Conservation (phyloP, 2,797 vertebrate genomes). For the Enteromius radiatus region DNA sequence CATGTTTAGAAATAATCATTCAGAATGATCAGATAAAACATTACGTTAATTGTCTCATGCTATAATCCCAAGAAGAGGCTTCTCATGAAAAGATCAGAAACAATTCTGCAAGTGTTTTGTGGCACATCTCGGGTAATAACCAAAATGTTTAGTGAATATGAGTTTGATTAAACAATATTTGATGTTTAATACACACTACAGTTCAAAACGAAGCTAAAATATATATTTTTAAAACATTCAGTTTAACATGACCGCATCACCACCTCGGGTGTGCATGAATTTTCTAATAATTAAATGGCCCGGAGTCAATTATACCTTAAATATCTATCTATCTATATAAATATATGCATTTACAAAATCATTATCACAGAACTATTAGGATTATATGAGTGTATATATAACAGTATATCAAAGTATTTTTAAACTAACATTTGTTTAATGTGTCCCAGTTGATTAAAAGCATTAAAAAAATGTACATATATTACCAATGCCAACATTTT, state of each 20-base stretch:
- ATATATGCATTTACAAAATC: too few species aligned
- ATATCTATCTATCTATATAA: too few species aligned
- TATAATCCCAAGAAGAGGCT: neutral
- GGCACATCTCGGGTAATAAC: neutral
- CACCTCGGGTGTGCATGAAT: too few species aligned
- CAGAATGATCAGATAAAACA: constrained; percentile 5
- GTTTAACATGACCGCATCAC: too few species aligned
- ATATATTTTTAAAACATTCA: too few species aligned
- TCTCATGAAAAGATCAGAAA: constrained; percentile 14
- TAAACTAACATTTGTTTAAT: neutral
- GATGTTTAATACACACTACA: neutral
- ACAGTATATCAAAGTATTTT: neutral
- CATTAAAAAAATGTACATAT: neutral
- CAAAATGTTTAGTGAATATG: neutral
- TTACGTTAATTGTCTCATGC: neutral
- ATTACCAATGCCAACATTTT: neutral
- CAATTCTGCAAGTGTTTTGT: constrained; percentile 27
- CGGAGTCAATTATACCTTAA: too few species aligned
- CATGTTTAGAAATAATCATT: neutral
- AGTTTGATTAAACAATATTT: neutral
- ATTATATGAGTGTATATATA: neutral
- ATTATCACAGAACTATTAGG: neutral
- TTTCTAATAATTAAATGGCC: too few species aligned
- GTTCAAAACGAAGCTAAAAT: neutral
- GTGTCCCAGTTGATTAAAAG: neutral